Evolutionary conservation across 2,888 invertebrate species (phyloP).

Genomic region (Lycaena phlaeas): DNA sequence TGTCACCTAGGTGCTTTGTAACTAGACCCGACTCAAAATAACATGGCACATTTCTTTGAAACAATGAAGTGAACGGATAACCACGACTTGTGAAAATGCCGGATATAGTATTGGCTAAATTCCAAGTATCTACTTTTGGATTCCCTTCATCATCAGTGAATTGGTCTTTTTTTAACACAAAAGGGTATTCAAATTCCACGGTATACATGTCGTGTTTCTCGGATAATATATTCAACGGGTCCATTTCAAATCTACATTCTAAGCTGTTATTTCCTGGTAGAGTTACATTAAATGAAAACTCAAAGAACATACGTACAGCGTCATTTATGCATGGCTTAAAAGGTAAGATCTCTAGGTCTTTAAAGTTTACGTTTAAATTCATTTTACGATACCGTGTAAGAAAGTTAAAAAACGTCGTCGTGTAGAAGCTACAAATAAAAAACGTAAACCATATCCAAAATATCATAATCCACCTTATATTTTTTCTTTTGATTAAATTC

Average conservation of each 20-base stretch:
- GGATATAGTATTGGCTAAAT: constrained; percentile 24
- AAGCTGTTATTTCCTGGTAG: constrained; percentile 27
- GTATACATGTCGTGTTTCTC: constrained; percentile 28
- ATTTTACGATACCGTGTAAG: constrained; percentile 28
- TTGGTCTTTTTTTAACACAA: constrained; percentile 28
- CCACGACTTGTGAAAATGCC: constrained; percentile 35
- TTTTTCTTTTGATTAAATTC: constrained; percentile 26
- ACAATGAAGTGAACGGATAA: constrained; percentile 29
- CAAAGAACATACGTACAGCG: constrained; percentile 27
- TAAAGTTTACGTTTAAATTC: constrained; percentile 20
- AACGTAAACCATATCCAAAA: constrained; percentile 48
- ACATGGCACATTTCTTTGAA: constrained; percentile 28
- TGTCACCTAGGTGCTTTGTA: constrained; percentile 24
- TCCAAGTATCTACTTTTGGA: constrained; percentile 28
- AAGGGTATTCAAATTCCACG: constrained; percentile 31
- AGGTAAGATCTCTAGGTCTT: constrained; percentile 25
- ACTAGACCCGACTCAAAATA: constrained; percentile 39
- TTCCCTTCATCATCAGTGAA: constrained; percentile 30
- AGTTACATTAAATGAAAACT: constrained; percentile 30
- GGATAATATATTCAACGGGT: constrained; percentile 30
- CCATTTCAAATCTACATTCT: constrained; percentile 27
- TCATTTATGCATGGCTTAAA: constrained; percentile 36
- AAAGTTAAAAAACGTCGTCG: constrained; percentile 38
- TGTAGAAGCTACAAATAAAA: constrained; percentile 42
- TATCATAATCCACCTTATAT: constrained; percentile 30